Base-by-base conservation (phyloP, 2,113 vertebrate genomes). In the Chunga burmeisteri region DNA sequence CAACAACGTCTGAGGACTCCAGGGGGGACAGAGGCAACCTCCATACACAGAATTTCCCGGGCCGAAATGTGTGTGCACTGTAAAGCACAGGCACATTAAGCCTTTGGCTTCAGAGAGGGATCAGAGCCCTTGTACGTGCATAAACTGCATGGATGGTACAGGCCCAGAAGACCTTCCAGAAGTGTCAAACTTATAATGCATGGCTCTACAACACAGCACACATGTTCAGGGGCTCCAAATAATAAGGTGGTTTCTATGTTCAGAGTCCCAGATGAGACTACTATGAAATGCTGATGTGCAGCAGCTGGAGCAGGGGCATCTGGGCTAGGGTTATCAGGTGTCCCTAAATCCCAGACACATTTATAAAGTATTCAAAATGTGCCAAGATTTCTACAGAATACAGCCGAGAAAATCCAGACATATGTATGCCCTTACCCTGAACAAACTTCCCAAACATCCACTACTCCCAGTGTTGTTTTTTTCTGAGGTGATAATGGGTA, bases 311-410 rank as follows among this genome's bases (percentile, higher is more conserved):
- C 52, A 56, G 62, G 49, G 74, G 67, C 73, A 89, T 63, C 56
- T 67, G 65, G 68, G 58, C 32, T 47, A 47, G 6, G 1, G 18
- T 59, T 81, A 67, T 59, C 36, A 49, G 23, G 13, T 72, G 34
- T 93, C 78, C 34, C 87, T 86, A 91, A 95, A 75, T 73, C 71
- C 86, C 91, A 90, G 62, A 32, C 30, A 56, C 58, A 86, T 88
- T 88, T 94, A 80, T 56, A 68, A 92, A 71, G 26, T 47, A 75
- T 72, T 84, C n/a, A 81, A 84, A 94, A 94, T 72, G 14, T 34
- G 40, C 27, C 61, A 87, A 79, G 44, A 90, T 46, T 90, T 91
- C 73, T 75, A 77, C 25, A 90, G 50, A 87, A 93, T 36, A 61
- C 5, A 52, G n/a, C 10, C 1, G 4, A 82, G 58, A 85, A 85